Evolutionary conservation across 1,140 invertebrate species (phyloP).

Genomic region (Orius insidiosus): DNA sequence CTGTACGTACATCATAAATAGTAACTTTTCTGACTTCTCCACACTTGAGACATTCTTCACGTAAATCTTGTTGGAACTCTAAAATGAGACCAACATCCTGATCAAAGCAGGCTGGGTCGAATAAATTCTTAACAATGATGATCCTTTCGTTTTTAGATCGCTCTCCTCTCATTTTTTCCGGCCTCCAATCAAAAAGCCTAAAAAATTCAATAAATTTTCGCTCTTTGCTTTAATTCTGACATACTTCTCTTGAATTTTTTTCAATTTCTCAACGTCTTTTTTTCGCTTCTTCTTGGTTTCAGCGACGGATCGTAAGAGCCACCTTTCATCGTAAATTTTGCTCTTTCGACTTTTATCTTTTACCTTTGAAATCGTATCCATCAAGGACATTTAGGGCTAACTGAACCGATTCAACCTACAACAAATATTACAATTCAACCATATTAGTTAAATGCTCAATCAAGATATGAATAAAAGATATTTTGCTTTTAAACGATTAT

Average conservation of each 20-base stretch:
- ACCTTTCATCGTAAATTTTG: constrained; percentile 90
- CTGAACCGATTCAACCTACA: constrained; percentile 84
- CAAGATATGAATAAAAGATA: no score
- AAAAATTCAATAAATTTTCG: constrained; percentile 16
- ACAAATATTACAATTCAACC: no score
- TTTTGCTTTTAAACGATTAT: no score
- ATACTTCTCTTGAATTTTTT: constrained; percentile 85
- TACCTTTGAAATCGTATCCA: constrained; percentile 63
- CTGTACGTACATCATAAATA: constrained; percentile 72
- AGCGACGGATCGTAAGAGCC: constrained; percentile 73
- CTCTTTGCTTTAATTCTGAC: no score
- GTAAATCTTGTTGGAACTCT: constrained; percentile 79
- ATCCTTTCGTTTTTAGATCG: constrained; percentile 73
- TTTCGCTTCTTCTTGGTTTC: constrained; percentile 82
- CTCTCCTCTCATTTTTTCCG: constrained; percentile 72
- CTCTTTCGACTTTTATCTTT: constrained; percentile 73
- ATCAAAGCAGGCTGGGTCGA: constrained; percentile 79
- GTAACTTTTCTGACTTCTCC: constrained; percentile 84
- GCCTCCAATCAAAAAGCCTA: constrained; percentile 88
- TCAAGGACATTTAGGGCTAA: constrained; percentile 85
- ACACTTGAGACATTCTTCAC: constrained; percentile 78
- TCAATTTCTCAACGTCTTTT: constrained; percentile 77
- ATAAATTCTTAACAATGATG: constrained; percentile 89
- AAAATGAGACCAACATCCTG: constrained; percentile 71
- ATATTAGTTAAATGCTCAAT: no score